These are phyloP conservation scores for Sminthopsis crassicaudata DNA, from an alignment of 2,113 vertebrate genomes.

Conservation along the genomic window DNA sequence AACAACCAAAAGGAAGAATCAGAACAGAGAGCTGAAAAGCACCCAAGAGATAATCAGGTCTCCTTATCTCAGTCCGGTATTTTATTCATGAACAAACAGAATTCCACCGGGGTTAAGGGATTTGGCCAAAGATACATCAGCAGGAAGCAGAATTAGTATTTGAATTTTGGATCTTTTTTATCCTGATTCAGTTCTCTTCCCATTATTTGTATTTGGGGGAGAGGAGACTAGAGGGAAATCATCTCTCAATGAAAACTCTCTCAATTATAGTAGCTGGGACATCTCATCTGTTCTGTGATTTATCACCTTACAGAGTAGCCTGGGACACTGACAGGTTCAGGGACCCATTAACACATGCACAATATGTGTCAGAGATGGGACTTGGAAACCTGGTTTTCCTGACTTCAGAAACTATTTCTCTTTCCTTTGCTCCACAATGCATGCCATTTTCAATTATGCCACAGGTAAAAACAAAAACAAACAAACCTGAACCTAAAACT, in stretches of 20 bases:
- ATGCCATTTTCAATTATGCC: not conserved
- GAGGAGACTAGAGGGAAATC: too few relatives aligned
- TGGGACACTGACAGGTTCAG: not conserved
- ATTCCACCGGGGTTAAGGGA: not conserved
- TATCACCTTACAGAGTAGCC: not conserved
- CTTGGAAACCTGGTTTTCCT: not conserved
- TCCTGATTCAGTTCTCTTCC: not conserved
- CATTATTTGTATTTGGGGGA: not conserved
- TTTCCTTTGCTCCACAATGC: not conserved
- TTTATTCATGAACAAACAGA: not conserved
- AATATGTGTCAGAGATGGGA: not conserved
- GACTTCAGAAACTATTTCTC: not conserved
- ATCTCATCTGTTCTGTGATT: not conserved
- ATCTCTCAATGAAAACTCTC: not conserved
- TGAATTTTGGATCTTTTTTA: not conserved
- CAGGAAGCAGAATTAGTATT: not conserved
- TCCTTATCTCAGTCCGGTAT: not conserved
- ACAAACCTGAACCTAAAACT: not conserved
- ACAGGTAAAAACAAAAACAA: slow-evolving; percentile 11
- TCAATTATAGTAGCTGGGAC: not conserved
- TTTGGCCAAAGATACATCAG: not conserved
- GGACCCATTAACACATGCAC: not conserved
- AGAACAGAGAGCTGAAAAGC: slow-evolving; percentile 29
- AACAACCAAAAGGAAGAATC: not conserved
- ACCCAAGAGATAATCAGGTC: not conserved